Evolutionary conservation across 2,888 invertebrate genomes (phyloP).

Genomic region (Cyclophora punctaria): DNA sequence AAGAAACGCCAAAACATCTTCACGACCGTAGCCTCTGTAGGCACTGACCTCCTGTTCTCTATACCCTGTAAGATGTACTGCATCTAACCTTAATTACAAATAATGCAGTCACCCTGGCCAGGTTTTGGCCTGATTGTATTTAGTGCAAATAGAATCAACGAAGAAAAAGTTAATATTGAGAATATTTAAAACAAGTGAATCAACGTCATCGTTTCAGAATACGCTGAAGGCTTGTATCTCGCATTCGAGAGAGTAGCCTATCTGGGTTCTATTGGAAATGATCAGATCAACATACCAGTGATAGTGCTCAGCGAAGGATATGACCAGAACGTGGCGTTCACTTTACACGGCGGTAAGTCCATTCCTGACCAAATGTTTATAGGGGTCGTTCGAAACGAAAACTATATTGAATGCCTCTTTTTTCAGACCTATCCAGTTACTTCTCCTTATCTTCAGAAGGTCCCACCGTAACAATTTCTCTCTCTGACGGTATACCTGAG

Average conservation of each 20-base stretch:
- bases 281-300: conserved; percentile 13
- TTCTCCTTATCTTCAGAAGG: conserved; percentile 15
- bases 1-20: too few relatives aligned
- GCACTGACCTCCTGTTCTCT: too few relatives aligned
- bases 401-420: conserved; percentile 2
- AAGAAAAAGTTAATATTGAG: too few relatives aligned
- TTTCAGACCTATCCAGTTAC: conserved; percentile 21
- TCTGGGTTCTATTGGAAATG: conserved; percentile 22
- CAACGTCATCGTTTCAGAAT: conserved; percentile 14
- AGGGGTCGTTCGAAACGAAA: too few relatives aligned
- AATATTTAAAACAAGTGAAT: too few relatives aligned
- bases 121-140: too few relatives aligned
- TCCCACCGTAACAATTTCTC: conserved; percentile 16
- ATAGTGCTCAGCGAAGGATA: conserved; percentile 29
- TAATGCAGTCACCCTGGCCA: too few relatives aligned
- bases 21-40: too few relatives aligned
- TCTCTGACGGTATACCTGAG: conserved; percentile 19
- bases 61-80: too few relatives aligned
- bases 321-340: conserved; percentile 21
- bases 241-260: conserved; percentile 25
- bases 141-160: too few relatives aligned
- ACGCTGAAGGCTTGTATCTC: conserved; percentile 12
- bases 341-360: conserved; percentile 27
- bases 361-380: background rate
- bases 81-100: too few relatives aligned